These are phyloP conservation scores for Lasioglossum lativentre DNA, from an alignment of 2,888 invertebrate species.

Conservation along the genomic window DNA sequence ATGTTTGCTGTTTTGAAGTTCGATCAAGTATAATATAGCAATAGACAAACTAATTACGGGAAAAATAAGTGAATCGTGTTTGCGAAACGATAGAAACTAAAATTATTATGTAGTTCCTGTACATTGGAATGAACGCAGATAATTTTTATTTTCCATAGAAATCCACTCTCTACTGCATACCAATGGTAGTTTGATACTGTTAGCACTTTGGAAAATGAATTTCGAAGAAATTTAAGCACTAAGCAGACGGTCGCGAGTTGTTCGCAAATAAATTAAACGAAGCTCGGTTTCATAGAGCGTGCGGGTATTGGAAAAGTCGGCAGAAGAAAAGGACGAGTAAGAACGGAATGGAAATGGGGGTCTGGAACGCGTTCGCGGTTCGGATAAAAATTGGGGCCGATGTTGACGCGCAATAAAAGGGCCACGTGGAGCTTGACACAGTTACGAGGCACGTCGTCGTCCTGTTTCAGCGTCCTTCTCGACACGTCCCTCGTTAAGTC, in stretches of 20 bases:
- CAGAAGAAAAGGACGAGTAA: background rate
- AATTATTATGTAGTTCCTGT: no score
- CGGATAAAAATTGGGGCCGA: constrained; percentile 34
- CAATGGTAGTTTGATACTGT: no score
- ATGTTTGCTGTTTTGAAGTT: background rate
- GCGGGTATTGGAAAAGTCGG: background rate
- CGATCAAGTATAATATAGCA: no score
- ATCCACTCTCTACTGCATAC: no score
- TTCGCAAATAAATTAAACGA: background rate
- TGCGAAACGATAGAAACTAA: no score
- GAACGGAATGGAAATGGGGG: background rate
- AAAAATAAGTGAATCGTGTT: no score
- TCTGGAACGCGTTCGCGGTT: constrained; percentile 8
- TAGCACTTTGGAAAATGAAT: background rate
- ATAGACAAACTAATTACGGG: background rate
- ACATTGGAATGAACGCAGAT: no score
- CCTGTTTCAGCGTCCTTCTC: constrained; percentile 43
- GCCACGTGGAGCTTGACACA: constrained; percentile 57
- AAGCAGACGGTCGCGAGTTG: background rate
- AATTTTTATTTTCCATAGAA: no score
- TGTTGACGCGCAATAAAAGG: constrained; percentile 36
- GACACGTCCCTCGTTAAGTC: constrained; percentile 54
- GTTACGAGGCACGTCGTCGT: constrained; percentile 47
- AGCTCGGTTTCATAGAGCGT: background rate
- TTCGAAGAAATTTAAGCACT: background rate